These are phyloP conservation scores for Puffinus mauretanicus DNA, from an alignment of 2,113 vertebrate genomes.

Conservation along the genomic window DNA sequence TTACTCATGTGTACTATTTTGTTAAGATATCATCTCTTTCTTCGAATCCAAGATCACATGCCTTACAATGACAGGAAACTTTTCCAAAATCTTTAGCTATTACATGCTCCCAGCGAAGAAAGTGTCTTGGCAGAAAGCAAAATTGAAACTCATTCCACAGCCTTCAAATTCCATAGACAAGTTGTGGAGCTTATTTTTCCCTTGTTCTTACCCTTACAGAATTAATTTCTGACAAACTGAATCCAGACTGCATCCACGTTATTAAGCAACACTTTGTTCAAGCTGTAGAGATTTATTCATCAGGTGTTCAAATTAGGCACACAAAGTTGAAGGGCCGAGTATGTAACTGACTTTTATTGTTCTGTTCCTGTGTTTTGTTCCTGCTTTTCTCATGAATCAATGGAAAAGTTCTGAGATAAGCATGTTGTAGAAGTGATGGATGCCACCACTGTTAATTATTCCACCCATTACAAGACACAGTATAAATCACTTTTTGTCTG, in stretches of 20 bases:
- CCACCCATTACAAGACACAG: conserved; percentile 67
- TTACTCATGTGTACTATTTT: not conserved
- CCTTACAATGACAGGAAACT: not conserved
- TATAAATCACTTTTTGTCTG: conserved; percentile 77
- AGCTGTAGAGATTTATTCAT: not conserved
- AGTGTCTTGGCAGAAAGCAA: not conserved
- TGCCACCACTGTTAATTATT: conserved; percentile 76
- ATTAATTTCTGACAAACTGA: not conserved
- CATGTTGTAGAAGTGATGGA: conserved; percentile 72
- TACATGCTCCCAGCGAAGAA: not conserved
- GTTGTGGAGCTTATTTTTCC: not conserved
- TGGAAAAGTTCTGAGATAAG: conserved; percentile 54
- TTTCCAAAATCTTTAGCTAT: not conserved
- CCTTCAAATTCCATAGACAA: not conserved
- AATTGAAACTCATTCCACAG: not conserved
- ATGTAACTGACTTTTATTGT: not conserved
- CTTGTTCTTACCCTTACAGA: not conserved
- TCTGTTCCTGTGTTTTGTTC: not conserved
- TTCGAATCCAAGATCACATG: not conserved
- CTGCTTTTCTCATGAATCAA: conserved; percentile 1
- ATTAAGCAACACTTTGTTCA: not conserved
- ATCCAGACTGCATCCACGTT: not conserved
- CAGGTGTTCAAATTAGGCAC: not conserved
- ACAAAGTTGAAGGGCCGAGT: not conserved
- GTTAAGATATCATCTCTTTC: not conserved